phyloP scores from a whole-genome alignment of 1,140 invertebrate genomes.

The Scylla paramamosain region DNA sequence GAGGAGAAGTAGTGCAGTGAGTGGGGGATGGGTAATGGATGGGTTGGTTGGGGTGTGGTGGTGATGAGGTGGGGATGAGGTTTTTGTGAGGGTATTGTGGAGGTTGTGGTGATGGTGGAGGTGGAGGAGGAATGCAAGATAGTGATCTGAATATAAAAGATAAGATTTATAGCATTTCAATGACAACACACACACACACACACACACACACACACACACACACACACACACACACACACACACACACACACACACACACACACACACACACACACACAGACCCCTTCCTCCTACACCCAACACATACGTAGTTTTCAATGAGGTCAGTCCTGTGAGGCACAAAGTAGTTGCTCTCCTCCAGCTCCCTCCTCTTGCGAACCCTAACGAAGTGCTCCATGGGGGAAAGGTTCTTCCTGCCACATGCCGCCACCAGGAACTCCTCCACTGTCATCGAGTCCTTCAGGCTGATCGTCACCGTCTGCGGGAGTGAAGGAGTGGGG shows the following conservation, averaged over 20 bases:
- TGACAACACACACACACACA: too few relatives aligned
- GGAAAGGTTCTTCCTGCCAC: conserved; percentile 93
- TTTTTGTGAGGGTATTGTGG: too few relatives aligned
- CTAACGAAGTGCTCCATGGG: conserved; percentile 97
- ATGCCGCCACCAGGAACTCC: conserved; percentile 95
- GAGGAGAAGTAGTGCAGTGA: conserved; percentile 72
- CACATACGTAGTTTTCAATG: conserved; percentile 97
- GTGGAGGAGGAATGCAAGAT: too few relatives aligned
- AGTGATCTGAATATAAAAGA: too few relatives aligned
- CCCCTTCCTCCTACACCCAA: background rate
- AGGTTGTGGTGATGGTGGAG: too few relatives aligned
- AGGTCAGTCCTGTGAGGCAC: conserved; percentile 94
- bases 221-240: too few relatives aligned
- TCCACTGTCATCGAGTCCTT: conserved; percentile 96
- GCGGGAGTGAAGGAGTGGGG: conserved; percentile 63
- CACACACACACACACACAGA: too few relatives aligned
- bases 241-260: too few relatives aligned
- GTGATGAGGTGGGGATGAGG: background rate
- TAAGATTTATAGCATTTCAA: too few relatives aligned
- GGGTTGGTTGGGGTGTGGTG: background rate
- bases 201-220: too few relatives aligned
- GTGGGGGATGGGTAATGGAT: background rate
- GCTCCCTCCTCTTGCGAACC: conserved; percentile 95
- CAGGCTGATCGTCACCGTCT: conserved; percentile 90
- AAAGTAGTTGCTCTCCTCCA: conserved; percentile 97